Conservation (phyloP, 2,888 invertebrate species). For the Pristionchus fissidentatus region DNA sequence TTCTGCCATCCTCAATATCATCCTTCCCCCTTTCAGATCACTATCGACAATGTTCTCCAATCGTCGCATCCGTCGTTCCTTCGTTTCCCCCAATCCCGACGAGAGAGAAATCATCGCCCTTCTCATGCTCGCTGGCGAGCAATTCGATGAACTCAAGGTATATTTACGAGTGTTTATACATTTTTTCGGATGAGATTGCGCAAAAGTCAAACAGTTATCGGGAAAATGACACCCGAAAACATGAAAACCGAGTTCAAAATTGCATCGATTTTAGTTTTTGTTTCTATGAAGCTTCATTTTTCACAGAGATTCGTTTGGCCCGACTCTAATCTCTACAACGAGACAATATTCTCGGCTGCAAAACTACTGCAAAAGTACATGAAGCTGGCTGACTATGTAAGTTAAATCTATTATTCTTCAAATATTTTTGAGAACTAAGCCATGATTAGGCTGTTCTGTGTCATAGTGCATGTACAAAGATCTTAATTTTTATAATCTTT, state of each 20-base stretch:
- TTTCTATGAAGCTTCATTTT: too few relatives aligned
- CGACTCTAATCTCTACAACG: background rate
- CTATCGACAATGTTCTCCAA: background rate
- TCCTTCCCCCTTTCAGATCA: background rate
- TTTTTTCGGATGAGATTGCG: background rate
- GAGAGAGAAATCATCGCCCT: background rate
- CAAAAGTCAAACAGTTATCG: too few relatives aligned
- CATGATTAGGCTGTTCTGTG: too few relatives aligned
- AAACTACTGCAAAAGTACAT: background rate
- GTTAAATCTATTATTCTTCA: too few relatives aligned
- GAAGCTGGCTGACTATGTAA: background rate
- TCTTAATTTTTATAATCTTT: too few relatives aligned
- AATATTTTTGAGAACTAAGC: too few relatives aligned
- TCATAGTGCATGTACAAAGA: too few relatives aligned
- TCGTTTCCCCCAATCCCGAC: background rate
- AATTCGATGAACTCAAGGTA: slow-evolving; percentile 14
- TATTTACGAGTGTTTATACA: too few relatives aligned
- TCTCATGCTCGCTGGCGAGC: background rate
- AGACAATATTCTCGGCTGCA: background rate
- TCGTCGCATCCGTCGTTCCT: too few relatives aligned
- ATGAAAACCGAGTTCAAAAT: too few relatives aligned
- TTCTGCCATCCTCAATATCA: background rate
- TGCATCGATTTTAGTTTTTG: too few relatives aligned
- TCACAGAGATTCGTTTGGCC: background rate
- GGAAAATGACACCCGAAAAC: too few relatives aligned